phyloP scores from a whole-genome alignment of 2,113 vertebrate species.

The Prionailurus viverrinus region DNA sequence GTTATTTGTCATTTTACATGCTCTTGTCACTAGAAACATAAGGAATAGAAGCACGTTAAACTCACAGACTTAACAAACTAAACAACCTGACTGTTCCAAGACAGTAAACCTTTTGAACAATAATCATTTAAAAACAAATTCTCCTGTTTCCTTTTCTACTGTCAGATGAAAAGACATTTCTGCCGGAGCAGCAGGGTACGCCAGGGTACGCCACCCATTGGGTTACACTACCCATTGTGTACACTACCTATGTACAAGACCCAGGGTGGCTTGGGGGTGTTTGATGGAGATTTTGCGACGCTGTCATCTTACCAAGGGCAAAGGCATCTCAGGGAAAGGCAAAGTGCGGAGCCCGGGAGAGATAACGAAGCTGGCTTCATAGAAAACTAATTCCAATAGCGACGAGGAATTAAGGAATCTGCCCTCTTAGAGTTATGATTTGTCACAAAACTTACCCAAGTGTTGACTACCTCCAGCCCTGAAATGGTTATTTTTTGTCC shows the following conservation, averaged over 20 bases:
- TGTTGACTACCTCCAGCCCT: background rate
- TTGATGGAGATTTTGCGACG: background rate
- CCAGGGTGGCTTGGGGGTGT: background rate
- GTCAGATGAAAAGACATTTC: background rate
- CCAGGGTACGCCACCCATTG: too few relatives aligned
- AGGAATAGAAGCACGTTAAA: background rate
- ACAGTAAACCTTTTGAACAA: background rate
- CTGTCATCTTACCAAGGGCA: background rate
- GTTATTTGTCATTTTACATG: background rate
- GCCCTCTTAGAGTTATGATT: background rate
- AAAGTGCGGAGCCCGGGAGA: fast-evolving
- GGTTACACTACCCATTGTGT: background rate
- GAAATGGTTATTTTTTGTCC: background rate
- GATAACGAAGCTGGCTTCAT: background rate
- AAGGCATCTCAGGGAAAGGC: background rate
- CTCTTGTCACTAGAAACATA: background rate
- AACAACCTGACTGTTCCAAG: background rate
- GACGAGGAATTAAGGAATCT: background rate
- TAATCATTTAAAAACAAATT: background rate
- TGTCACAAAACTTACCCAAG: background rate
- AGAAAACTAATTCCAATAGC: background rate
- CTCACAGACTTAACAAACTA: background rate
- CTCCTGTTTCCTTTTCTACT: background rate
- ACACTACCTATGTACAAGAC: background rate
- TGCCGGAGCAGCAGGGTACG: background rate